Evolutionary conservation across 2,797 vertebrate species (phyloP), one percentile per base, ranked within the genome.

Genomic region (Sphenopsis melanotis): DNA sequence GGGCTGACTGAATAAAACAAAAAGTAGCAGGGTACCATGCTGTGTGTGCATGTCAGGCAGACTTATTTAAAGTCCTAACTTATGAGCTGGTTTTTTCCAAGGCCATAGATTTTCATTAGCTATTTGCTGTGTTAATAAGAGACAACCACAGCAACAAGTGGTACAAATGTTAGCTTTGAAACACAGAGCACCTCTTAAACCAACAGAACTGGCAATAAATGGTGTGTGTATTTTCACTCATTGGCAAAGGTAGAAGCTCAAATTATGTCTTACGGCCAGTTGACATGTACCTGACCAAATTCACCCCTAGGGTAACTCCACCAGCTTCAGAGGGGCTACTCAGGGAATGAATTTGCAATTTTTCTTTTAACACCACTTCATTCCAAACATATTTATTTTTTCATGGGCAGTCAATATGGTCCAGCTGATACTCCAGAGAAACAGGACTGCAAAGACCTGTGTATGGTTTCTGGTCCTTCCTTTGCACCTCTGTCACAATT

Each of bases 91-190:
- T 59, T 95, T 96, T 97, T 96, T 96, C 94, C 94, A 83, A 76
- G 93, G 89, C 74, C 91, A 50, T 97, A 96, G 89, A 96, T 96
- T 94, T 96, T 97, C 95, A 94, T 97, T 97, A 97, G 85, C 74
- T 96, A 56, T 96, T 96, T 95, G 92, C 95, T 95, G 83, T 91
- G 91, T 88, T 96, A 96, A 94, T 96, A 91, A 83, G 84, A 96
- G 92, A 95, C 92, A 96, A 96, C 91, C 95, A 93, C 95, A 95
- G 96, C 80, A 96, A 91, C 85, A 95, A 96, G 95, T 79, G 85
- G 89, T 88, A 88, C 65, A 63, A 96, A 93, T 88, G 93, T 91
- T 95, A 87, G 85, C 95, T 95, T 96, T 95, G 94, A 97, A 96
- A 95, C 74, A 94, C 87, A 92, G 94, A 95, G 89, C 72, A 79